phyloP scores from a whole-genome alignment of 2,888 invertebrate genomes.

The Limnephilus lunatus region DNA sequence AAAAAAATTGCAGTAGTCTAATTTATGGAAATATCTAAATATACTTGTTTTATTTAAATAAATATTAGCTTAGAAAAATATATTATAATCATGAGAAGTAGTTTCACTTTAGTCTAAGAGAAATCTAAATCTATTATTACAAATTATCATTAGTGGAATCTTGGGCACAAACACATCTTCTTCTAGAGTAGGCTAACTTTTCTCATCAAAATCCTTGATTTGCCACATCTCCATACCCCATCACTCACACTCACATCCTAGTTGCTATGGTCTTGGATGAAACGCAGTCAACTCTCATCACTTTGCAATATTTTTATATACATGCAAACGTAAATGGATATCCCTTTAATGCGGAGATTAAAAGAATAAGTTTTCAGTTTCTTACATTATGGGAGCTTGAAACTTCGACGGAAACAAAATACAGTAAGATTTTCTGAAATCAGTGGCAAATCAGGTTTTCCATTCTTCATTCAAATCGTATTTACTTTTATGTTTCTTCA shows the following conservation, averaged over 20 bases:
- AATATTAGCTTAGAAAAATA: conserved; percentile 47
- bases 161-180: conserved; percentile 65
- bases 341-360: not conserved
- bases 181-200: conserved; percentile 55
- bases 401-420: not conserved
- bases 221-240: conserved; percentile 9
- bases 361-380: not conserved
- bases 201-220: conserved; percentile 36
- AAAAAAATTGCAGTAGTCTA: conserved; percentile 20
- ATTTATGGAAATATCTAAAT: conserved; percentile 42
- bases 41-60: conserved; percentile 39
- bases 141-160: conserved; percentile 66
- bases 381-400: not conserved
- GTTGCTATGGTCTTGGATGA: not conserved
- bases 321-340: not conserved
- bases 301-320: not conserved
- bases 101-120: conserved; percentile 54
- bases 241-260: not conserved
- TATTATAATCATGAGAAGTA: conserved; percentile 34
- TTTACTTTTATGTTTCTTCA: not conserved
- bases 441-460: conserved; percentile 36
- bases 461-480: not conserved
- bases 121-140: conserved; percentile 59
- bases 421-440: not conserved
- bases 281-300: not conserved